Percentiles rank a stretch among this genome's conserved stretches.
phyloP scores from a whole-genome alignment of 2,113 vertebrate species.

The Xenus cinereus region DNA sequence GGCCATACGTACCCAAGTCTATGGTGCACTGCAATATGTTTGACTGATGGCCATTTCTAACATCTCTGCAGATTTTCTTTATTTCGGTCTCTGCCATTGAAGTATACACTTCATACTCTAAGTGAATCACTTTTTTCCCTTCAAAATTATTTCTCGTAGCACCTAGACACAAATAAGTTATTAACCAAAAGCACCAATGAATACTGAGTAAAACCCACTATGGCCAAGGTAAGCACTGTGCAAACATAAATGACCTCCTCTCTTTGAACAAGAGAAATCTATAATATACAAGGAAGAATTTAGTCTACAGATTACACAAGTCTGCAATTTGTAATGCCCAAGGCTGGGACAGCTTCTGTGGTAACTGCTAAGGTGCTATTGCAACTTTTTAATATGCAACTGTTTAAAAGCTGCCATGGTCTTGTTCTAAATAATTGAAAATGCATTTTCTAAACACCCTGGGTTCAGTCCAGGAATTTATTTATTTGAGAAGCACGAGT shows the following conservation, averaged over 20 bases:
- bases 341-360: not conserved
- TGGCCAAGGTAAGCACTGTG: not conserved
- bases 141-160: constrained; percentile 83
- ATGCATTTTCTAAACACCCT: not conserved
- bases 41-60: constrained; percentile 81
- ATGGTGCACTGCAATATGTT: constrained; percentile 82
- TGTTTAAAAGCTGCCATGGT: not conserved
- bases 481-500: not conserved
- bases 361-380: not conserved
- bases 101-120: constrained; percentile 89
- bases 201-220: not conserved
- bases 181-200: not conserved
- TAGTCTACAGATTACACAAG: not conserved
- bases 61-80: constrained; percentile 77
- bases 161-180: constrained; percentile 64
- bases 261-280: not conserved
- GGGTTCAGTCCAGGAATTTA: not conserved
- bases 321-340: not conserved
- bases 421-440: not conserved
- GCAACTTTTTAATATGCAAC: not conserved
- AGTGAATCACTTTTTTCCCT: constrained; percentile 80
- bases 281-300: not conserved
- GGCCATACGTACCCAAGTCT: constrained; percentile 80
- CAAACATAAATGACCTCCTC: not conserved
- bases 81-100: constrained; percentile 86